Conservation (phyloP, 2,888 invertebrate genomes). For the Adelognathus sp. region DNA sequence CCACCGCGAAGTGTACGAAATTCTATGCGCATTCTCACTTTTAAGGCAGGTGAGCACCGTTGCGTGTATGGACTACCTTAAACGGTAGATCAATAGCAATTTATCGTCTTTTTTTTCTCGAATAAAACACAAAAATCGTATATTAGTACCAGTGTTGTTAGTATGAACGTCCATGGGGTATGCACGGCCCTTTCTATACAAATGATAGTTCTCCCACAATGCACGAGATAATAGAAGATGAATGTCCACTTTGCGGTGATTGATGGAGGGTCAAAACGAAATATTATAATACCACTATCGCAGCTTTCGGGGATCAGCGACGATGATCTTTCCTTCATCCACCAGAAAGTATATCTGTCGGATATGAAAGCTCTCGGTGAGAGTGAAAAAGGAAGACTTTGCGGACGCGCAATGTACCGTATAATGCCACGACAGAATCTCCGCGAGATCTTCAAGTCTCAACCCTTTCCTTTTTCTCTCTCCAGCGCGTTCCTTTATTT, state of each 20-base stretch:
- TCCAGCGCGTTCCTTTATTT: background rate
- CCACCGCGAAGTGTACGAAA: no score
- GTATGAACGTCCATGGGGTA: no score
- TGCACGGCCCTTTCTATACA: no score
- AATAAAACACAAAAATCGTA: no score
- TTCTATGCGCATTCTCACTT: no score
- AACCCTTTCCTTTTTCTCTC: constrained; percentile 22
- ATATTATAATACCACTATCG: background rate
- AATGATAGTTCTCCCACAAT: no score
- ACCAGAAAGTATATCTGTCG: background rate
- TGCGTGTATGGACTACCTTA: no score
- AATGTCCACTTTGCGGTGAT: background rate
- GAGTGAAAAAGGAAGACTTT: background rate
- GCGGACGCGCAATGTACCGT: background rate
- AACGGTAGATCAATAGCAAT: no score
- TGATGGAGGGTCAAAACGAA: background rate
- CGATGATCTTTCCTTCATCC: background rate
- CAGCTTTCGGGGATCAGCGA: background rate
- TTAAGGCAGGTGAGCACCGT: no score
- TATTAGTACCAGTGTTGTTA: no score
- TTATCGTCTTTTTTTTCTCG: no score
- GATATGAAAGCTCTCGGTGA: background rate
- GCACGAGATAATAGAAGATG: background rate
- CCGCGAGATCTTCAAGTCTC: constrained; percentile 21
- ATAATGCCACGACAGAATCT: constrained; percentile 16